These are phyloP conservation scores for Progne subis DNA, from an alignment of 2,113 vertebrate genomes.

Conservation along the genomic window DNA sequence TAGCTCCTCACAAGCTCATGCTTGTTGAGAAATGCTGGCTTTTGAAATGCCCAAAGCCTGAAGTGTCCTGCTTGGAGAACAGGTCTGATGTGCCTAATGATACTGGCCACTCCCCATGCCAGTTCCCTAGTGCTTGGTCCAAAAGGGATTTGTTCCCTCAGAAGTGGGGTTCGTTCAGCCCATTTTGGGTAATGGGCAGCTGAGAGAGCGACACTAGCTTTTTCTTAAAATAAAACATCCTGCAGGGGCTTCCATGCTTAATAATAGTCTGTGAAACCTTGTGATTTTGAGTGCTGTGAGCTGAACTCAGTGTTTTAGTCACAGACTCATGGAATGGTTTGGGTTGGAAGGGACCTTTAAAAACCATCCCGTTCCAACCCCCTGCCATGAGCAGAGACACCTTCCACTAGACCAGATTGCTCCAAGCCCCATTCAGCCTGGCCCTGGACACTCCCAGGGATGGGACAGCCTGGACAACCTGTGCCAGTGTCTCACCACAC, in stretches of 20 bases:
- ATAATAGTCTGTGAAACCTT: not conserved
- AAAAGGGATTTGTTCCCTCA: not conserved
- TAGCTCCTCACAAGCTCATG: too few relatives aligned
- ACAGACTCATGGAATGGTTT: not conserved
- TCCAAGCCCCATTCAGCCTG: not conserved
- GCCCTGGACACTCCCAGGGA: not conserved
- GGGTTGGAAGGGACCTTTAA: not conserved
- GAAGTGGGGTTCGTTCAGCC: not conserved
- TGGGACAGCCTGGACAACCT: not conserved
- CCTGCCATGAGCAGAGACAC: not conserved
- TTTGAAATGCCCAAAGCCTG: not conserved
- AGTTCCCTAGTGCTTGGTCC: not conserved
- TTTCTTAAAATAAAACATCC: not conserved
- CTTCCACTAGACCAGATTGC: not conserved
- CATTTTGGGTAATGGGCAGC: not conserved
- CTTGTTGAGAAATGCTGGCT: not conserved
- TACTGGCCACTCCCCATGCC: not conserved
- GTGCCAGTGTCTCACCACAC: not conserved
- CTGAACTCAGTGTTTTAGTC: not conserved
- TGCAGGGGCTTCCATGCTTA: not conserved
- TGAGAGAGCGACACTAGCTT: not conserved
- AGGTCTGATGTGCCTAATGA: not conserved
- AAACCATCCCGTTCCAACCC: not conserved
- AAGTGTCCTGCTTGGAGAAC: not conserved
- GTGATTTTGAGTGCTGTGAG: not conserved